These are phyloP conservation scores for Nixonia krombeini DNA, from an alignment of 1,140 invertebrate genomes.

Conservation along the genomic window DNA sequence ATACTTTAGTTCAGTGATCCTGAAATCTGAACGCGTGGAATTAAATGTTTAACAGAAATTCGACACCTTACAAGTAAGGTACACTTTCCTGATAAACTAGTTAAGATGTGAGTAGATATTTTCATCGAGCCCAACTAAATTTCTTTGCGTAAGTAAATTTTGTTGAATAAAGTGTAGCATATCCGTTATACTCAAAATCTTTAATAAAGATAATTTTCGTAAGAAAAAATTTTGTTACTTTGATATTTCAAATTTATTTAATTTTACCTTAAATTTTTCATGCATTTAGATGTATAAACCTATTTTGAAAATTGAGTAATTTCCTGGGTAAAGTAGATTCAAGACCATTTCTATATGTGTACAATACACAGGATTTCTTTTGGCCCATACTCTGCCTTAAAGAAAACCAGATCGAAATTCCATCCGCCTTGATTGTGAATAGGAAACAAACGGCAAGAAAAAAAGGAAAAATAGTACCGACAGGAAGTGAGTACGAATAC, in stretches of 20 bases:
- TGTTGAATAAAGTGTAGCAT: no score
- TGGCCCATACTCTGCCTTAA: conserved; percentile 10
- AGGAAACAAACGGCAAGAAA: conserved; percentile 22
- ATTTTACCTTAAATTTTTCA: neutral
- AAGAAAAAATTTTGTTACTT: no score
- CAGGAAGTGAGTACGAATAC: conserved; percentile 47
- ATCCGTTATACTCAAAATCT: no score
- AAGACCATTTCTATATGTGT: neutral
- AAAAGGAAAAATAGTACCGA: conserved; percentile 9
- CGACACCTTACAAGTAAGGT: no score
- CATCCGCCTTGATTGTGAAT: conserved; percentile 32
- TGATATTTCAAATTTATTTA: neutral
- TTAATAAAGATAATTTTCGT: no score
- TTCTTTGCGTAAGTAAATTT: no score
- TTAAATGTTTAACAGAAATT: no score
- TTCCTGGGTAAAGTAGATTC: conserved; percentile 13
- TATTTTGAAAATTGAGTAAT: conserved; percentile 13
- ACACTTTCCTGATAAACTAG: no score
- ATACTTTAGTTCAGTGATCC: no score
- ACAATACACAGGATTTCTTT: conserved; percentile 54
- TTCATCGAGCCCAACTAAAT: no score
- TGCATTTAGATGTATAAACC: conserved; percentile 3
- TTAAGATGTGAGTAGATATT: no score
- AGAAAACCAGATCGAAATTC: conserved; percentile 37
- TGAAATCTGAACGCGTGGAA: no score